phyloP scores from a whole-genome alignment of 2,113 vertebrate genomes.

The Sphaerodactylus townsendi region DNA sequence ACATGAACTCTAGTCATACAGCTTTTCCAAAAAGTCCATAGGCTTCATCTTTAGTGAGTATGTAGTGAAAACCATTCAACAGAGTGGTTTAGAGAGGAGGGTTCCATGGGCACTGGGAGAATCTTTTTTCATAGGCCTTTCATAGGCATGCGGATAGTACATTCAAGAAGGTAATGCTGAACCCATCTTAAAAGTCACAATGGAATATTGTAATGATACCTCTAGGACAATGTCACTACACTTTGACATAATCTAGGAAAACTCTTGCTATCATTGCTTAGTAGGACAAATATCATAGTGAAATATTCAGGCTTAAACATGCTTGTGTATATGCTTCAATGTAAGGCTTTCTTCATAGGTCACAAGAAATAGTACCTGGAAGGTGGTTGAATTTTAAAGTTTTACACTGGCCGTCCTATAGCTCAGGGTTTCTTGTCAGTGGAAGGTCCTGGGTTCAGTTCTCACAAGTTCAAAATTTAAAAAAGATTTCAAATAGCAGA shows the following conservation, averaged over 20 bases:
- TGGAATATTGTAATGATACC: background rate
- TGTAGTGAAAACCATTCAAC: background rate
- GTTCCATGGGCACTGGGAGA: background rate
- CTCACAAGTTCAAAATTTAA: no score
- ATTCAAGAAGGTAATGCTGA: background rate
- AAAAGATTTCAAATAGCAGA: no score
- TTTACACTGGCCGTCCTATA: background rate
- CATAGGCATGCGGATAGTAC: background rate
- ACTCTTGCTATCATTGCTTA: background rate
- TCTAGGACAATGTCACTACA: background rate
- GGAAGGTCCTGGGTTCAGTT: no score
- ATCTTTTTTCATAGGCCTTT: background rate
- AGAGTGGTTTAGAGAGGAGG: background rate
- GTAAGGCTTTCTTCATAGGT: background rate
- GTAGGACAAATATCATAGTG: background rate
- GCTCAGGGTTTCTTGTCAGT: no score
- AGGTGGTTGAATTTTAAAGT: background rate
- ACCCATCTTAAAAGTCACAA: background rate
- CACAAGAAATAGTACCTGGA: no score
- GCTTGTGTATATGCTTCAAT: background rate
- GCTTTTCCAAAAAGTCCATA: background rate
- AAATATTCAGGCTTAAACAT: background rate
- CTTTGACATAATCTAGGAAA: background rate
- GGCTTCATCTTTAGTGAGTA: background rate
- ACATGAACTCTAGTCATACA: background rate